Evolutionary conservation across 2,888 invertebrate species (phyloP).

Genomic region (Drosophila mercatorum): DNA sequence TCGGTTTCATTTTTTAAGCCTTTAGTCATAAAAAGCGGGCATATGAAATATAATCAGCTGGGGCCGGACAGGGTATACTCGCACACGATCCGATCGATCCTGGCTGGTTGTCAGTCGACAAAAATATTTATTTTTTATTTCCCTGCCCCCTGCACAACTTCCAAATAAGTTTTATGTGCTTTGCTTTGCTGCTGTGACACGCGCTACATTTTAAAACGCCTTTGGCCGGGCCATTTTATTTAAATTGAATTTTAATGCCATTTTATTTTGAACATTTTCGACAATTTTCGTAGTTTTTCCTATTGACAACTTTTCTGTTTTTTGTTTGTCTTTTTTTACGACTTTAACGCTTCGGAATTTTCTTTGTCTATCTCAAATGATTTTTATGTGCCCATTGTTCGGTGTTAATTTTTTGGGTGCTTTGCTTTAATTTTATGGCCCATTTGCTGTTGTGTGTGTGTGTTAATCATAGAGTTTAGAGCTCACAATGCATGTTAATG

Average conservation of each 20-base stretch:
- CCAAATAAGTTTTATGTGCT: slow-evolving; percentile 36
- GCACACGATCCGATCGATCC: slow-evolving; percentile 52
- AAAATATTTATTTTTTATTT: slow-evolving; percentile 35
- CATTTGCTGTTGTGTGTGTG: slow-evolving; percentile 36
- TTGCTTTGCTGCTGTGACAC: slow-evolving; percentile 63
- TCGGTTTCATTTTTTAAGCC: slow-evolving; percentile 51
- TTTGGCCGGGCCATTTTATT: slow-evolving; percentile 48
- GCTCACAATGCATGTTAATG: slow-evolving; percentile 17
- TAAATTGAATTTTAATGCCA: slow-evolving; percentile 72
- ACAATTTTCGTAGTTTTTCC: slow-evolving; percentile 59
- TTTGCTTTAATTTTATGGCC: slow-evolving; percentile 73
- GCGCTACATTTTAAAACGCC: slow-evolving; percentile 68
- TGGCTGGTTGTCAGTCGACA: slow-evolving; percentile 24
- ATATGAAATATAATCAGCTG: slow-evolving; percentile 62
- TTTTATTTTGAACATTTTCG: slow-evolving; percentile 45
- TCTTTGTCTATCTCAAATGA: slow-evolving; percentile 41
- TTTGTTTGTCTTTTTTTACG: slow-evolving; percentile 46
- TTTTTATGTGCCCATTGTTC: slow-evolving; percentile 64
- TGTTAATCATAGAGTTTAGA: slow-evolving; percentile 30
- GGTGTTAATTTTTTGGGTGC: slow-evolving; percentile 44
- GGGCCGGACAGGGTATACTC: slow-evolving; percentile 43
- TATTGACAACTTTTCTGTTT: slow-evolving; percentile 33
- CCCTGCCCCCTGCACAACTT: slow-evolving; percentile 3
- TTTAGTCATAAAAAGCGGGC: slow-evolving; percentile 65
- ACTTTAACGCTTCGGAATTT: slow-evolving; percentile 73